Evolutionary conservation across 2,888 invertebrate species (phyloP), one percentile per base, ranked within the genome.

Genomic region (Parnassius apollo): DNA sequence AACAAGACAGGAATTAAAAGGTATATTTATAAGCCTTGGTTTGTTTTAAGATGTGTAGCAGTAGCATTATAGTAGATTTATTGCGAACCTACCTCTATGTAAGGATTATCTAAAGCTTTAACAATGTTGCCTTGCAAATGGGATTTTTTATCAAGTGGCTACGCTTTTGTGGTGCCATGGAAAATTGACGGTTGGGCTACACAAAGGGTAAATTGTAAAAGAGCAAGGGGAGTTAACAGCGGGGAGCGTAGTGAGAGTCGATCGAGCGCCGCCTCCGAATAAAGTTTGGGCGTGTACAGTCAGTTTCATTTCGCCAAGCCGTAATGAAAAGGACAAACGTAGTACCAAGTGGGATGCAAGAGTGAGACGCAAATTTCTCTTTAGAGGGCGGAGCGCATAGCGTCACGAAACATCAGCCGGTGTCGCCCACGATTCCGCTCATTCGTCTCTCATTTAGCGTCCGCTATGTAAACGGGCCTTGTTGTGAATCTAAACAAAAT

Each of bases 401-500:
- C 68, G 68, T 67, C 68, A 64, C 71, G 65, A 66, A 68, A 57
- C 72, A 68, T 65, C 71, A 64, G 67, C 62, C 75, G 80, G 77
- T 69, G 71, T 81, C 82, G 83, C 88, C 85, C 83, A 82, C 86
- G 75, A 77, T 80, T 78, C 80, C 81, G 81, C 86, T 89, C 86
- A 88, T 89, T 89, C 89, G 89, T 82, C 87, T 92, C 88, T 85
- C 85, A 86, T 78, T 85, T 87, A 85, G 86, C 88, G 87, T 81
- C 88, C 89, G 91, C 94, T 95, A 95, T 95, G 95, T 95, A 95
- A 95, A 95, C 95, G 93, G 91, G 92, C 88, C 91, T 94, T 95
- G 95, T 95, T 95, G 95, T 95, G 95, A 95, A 94, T 95, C 94
- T 94, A 95, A 95, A 95, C 95, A 95, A 94, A 92, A 88, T 88